phyloP scores from a whole-genome alignment of 2,113 vertebrate species.

The Pseudopodoces humilis region DNA sequence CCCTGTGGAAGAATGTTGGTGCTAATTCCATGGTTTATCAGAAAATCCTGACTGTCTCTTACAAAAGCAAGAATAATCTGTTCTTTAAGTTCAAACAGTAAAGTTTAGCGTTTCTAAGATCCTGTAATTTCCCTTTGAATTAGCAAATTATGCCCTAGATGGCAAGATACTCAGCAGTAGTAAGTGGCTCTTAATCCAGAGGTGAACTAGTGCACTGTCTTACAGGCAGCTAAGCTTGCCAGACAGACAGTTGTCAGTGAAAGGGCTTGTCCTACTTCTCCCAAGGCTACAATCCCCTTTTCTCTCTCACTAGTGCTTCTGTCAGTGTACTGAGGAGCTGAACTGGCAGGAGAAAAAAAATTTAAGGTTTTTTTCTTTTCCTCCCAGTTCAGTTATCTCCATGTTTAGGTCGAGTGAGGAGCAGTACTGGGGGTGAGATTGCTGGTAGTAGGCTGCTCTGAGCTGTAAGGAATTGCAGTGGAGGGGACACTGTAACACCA shows the following conservation, averaged over 20 bases:
- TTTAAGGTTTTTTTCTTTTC: not conserved
- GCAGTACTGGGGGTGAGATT: not conserved
- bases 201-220: not conserved
- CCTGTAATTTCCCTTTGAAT: not conserved
- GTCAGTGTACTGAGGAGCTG: not conserved
- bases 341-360: not conserved
- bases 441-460: not conserved
- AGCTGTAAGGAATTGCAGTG: not conserved
- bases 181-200: not conserved
- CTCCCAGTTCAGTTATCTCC: not conserved
- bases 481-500: not conserved
- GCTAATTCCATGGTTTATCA: not conserved
- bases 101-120: not conserved
- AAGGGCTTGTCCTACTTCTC: not conserved
- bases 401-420: not conserved
- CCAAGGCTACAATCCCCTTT: not conserved
- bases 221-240: not conserved
- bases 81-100: not conserved
- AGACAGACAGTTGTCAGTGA: not conserved
- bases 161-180: not conserved
- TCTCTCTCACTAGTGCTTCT: not conserved
- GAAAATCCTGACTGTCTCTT: not conserved
- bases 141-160: not conserved
- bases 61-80: not conserved
- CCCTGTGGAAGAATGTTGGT: not conserved